Evolutionary conservation across 2,113 vertebrate species (phyloP).

Genomic region (Myanophis thanlyinensis): DNA sequence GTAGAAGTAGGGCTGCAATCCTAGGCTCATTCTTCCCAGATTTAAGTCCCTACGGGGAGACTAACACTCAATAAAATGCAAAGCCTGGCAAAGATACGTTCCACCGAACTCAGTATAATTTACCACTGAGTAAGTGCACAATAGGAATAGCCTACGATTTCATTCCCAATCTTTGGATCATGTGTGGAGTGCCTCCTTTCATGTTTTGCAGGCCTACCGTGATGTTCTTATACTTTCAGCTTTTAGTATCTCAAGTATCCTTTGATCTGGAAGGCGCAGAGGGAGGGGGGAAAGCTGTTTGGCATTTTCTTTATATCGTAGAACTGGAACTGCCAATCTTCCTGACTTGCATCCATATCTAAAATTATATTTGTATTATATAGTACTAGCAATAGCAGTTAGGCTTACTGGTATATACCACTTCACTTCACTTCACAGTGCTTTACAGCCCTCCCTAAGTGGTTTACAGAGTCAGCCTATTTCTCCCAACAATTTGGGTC

Average conservation of each 20-base stretch:
- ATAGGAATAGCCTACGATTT: not conserved
- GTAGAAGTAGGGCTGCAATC: not conserved
- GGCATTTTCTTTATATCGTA: conserved; percentile 2
- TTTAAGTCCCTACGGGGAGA: not conserved
- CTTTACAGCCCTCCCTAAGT: too few species aligned
- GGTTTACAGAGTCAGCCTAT: too few species aligned
- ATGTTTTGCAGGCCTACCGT: not conserved
- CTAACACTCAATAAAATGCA: not conserved
- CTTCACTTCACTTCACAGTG: too few species aligned
- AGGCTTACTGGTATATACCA: too few species aligned
- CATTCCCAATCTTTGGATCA: not conserved
- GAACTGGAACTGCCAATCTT: conserved; percentile 13
- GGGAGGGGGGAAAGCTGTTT: not conserved
- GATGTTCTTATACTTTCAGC: not conserved
- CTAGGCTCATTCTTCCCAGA: not conserved
- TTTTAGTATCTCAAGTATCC: not conserved
- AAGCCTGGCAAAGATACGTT: not conserved
- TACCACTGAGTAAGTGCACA: not conserved
- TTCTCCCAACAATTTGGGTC: too few species aligned
- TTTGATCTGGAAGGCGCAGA: not conserved
- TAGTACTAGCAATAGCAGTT: too few species aligned
- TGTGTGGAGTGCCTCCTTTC: not conserved
- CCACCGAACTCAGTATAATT: not conserved
- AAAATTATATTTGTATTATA: conserved; percentile 25
- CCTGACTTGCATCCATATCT: conserved; percentile 5